A percentile compares a stretch with the other conserved stretches of the same genome.
phyloP scores from a whole-genome alignment of 2,888 invertebrate species.

The Hermodice carunculata region DNA sequence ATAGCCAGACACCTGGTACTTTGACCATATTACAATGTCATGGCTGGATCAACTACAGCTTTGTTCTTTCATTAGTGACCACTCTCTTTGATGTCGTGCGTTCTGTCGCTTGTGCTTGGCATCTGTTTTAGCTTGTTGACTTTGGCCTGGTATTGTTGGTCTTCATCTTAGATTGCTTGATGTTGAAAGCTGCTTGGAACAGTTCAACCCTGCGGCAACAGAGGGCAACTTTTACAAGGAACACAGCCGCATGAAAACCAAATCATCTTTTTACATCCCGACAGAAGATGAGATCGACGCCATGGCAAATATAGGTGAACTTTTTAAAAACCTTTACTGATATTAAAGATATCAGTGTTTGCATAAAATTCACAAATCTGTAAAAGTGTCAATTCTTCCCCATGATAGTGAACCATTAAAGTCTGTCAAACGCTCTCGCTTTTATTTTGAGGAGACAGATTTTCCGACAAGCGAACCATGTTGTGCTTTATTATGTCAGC shows the following conservation, averaged over 20 bases:
- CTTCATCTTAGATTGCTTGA: neutral
- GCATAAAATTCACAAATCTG: neutral
- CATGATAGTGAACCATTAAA: neutral
- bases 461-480: too few relatives aligned
- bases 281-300: slow-evolving; percentile 18
- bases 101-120: too few relatives aligned
- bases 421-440: too few relatives aligned
- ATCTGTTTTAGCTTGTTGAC: too few relatives aligned
- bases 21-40: too few relatives aligned
- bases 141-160: too few relatives aligned
- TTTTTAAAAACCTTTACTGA: neutral
- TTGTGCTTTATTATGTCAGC: neutral
- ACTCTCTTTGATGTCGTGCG: too few relatives aligned
- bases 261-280: slow-evolving; percentile 10
- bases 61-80: too few relatives aligned
- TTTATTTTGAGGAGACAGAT: too few relatives aligned
- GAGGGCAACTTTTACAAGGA: too few relatives aligned
- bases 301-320: slow-evolving; percentile 8
- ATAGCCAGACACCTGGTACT: too few relatives aligned
- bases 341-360: neutral
- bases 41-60: too few relatives aligned
- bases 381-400: neutral
- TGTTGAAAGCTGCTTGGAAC: neutral
- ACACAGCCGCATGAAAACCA: slow-evolving; percentile 2
- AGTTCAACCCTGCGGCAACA: neutral